Evolutionary conservation across 2,888 invertebrate genomes (phyloP).

Genomic region (Drosophila quinaria): DNA sequence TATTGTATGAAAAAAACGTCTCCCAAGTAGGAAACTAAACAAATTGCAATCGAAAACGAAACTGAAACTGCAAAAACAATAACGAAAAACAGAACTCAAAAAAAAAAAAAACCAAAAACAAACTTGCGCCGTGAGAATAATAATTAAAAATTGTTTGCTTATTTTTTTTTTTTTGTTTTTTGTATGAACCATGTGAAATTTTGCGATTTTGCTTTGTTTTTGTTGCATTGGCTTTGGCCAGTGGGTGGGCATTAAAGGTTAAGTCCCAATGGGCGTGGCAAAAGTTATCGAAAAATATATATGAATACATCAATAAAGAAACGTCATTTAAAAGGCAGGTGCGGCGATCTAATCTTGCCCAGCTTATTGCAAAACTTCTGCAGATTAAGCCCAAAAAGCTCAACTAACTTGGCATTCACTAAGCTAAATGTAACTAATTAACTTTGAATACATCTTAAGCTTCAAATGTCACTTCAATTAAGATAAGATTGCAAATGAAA

Average conservation of each 20-base stretch:
- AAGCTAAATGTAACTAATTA: conserved; percentile 56
- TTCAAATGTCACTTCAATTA: conserved; percentile 47
- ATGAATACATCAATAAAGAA: conserved; percentile 22
- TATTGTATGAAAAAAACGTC: conserved; percentile 17
- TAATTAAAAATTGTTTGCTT: conserved; percentile 60
- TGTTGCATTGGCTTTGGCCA: conserved; percentile 33
- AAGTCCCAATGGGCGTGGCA: conserved; percentile 47
- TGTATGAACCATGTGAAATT: conserved; percentile 52
- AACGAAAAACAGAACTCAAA: conserved; percentile 16
- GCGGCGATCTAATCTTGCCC: conserved; percentile 56
- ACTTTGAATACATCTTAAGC: conserved; percentile 25
- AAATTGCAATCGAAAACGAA: conserved; percentile 74
- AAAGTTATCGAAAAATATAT: conserved; percentile 28
- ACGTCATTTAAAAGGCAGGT: conserved; percentile 57
- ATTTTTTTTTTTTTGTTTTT: conserved; percentile 24
- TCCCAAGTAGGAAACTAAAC: conserved; percentile 41
- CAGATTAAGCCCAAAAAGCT: conserved; percentile 39
- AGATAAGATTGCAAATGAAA: conserved; percentile 6
- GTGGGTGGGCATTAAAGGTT: conserved; percentile 63
- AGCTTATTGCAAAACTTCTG: conserved; percentile 44
- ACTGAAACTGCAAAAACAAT: conserved; percentile 52
- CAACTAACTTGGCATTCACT: conserved; percentile 29
- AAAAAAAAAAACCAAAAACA: conserved; percentile 11
- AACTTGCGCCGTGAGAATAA: conserved; percentile 73
- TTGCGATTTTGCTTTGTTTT: conserved; percentile 3